phyloP scores from a whole-genome alignment of 1,140 invertebrate species.

The Laodelphax striatellus region DNA sequence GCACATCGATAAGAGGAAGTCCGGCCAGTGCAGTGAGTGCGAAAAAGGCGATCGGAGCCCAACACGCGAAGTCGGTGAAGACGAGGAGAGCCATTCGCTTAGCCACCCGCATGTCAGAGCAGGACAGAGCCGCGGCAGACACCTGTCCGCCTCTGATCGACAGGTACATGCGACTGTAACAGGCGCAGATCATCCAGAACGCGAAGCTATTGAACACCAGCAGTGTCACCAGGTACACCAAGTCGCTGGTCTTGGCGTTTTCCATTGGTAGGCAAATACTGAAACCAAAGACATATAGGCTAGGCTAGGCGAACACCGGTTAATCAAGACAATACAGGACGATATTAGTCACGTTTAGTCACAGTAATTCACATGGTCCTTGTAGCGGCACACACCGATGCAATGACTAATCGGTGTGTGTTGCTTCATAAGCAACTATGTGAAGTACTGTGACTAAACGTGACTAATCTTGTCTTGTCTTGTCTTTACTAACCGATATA shows the following conservation, averaged over 20 bases:
- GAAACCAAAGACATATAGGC: too few relatives aligned
- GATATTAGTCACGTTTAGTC: too few relatives aligned
- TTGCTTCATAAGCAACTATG: too few relatives aligned
- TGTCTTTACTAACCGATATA: too few relatives aligned
- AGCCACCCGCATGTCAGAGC: conserved; percentile 53
- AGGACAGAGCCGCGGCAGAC: conserved; percentile 33
- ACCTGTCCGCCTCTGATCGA: conserved; percentile 33
- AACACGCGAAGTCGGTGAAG: conserved; percentile 50
- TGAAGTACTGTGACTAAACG: too few relatives aligned
- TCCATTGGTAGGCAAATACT: conserved; percentile 67
- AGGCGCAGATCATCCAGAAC: conserved; percentile 39
- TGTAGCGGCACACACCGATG: too few relatives aligned
- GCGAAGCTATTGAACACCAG: conserved; percentile 38
- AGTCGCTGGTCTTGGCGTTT: conserved; percentile 44
- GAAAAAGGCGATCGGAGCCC: conserved; percentile 45
- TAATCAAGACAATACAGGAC: too few relatives aligned
- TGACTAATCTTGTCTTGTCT: too few relatives aligned
- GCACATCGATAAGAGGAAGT: conserved; percentile 43
- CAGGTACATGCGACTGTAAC: conserved; percentile 42
- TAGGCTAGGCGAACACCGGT: too few relatives aligned
- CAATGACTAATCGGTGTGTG: too few relatives aligned
- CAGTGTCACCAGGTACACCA: conserved; percentile 38
- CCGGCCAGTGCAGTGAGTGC: conserved; percentile 46
- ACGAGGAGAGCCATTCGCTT: conserved; percentile 52
- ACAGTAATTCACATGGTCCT: too few relatives aligned